Conservation (phyloP, 2,888 invertebrate genomes). For the Cerastis rubricosa region DNA sequence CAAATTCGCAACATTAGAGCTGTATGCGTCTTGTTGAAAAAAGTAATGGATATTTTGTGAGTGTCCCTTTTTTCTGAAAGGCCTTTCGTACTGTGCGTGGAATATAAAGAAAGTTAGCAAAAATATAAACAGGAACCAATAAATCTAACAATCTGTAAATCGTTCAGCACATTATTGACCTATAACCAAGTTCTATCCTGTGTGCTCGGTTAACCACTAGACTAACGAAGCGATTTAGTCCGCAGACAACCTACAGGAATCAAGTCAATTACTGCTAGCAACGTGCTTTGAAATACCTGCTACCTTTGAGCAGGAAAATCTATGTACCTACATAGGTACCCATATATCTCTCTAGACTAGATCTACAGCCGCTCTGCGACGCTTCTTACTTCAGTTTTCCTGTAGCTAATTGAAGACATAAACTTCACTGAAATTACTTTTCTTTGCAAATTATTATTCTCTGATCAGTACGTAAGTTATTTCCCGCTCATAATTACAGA, state of each 20-base stretch:
- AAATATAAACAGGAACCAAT: background rate
- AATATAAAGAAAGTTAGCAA: background rate
- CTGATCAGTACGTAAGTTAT: constrained; percentile 4
- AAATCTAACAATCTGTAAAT: background rate
- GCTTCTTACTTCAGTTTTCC: background rate
- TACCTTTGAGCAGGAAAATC: constrained; percentile 4
- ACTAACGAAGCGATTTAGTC: constrained; percentile 52
- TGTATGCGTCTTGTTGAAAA: constrained; percentile 38
- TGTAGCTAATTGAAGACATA: constrained; percentile 11
- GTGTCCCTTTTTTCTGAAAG: background rate
- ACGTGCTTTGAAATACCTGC: constrained; percentile 45
- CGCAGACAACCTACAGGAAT: constrained; percentile 33
- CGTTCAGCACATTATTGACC: background rate
- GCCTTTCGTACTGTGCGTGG: background rate
- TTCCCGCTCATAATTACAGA: constrained; percentile 23
- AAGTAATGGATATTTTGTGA: constrained; percentile 23
- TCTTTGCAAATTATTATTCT: background rate
- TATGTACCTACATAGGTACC: background rate
- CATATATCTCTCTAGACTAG: background rate
- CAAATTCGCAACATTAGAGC: constrained; percentile 49
- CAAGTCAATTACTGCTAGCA: constrained; percentile 37
- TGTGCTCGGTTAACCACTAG: constrained; percentile 5
- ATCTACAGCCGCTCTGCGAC: background rate
- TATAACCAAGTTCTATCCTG: background rate
- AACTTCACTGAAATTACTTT: background rate